Evolutionary conservation across 2,113 vertebrate species (phyloP), one percentile per base, ranked within the genome.

Genomic region (Calonectris borealis): DNA sequence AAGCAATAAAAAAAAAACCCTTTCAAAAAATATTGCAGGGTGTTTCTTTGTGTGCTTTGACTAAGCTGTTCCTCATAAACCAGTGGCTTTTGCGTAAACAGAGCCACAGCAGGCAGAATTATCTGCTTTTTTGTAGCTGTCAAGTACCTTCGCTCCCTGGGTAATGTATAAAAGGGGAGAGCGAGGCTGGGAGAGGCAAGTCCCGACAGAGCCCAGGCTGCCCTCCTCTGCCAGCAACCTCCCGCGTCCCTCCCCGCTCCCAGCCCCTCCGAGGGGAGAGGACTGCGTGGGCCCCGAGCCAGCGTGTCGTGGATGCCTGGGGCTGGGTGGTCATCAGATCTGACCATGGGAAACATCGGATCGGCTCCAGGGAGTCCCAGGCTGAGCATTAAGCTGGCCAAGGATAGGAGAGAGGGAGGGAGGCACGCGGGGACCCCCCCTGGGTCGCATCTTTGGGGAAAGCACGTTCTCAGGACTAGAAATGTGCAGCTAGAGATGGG

Each of bases 11-110:
- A 90, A 57, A 42, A 36, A 31, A 38, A 24, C 10, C 3, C 54
- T 69, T 72, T 95, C 21, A 94, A 36, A 94, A 95, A 91, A 79
- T 72, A 94, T 65, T 88, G 38, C 93, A 80, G 91, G 61, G 84
- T 83, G 88, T 92, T 96, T 91, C 88, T 91, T 81, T 96, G 87
- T 93, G 78, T 83, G 84, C 81, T 91, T 96, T 82, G 86, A 82
- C 81, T 91, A 78, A 93, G 91, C 89, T 60, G 75, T 52, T 92
- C 86, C 89, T 92, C 65, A 58, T 96, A 97, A 96, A 96, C 71
- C 81, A 42, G 44, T 3, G 12, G 86, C 70, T 85, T 96, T 93
- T 95, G 64, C 32, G 9, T 90, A 93, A 93, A 95, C 84, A 71
- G 57, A 65, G 77, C 57, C 88, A 75, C 0, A 16, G 77, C 77